Conservation (phyloP, 2,888 invertebrate species). For the Lottia gigantea region DNA sequence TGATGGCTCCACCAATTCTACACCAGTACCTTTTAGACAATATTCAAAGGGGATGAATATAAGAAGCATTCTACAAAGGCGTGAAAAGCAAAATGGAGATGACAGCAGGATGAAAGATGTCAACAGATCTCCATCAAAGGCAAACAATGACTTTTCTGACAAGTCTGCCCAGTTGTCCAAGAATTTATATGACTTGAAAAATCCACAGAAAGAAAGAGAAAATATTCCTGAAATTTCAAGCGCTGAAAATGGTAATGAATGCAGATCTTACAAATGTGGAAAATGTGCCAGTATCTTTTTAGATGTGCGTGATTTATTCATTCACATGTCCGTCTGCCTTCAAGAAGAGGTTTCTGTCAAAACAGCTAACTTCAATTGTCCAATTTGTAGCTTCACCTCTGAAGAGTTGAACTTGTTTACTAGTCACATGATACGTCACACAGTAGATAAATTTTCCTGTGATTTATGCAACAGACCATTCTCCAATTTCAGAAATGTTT, state of each 20-base stretch:
- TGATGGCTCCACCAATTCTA: not conserved
- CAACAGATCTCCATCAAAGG: not conserved
- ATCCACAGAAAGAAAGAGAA: not conserved
- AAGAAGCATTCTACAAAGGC: not conserved
- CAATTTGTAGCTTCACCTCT: constrained; percentile 30
- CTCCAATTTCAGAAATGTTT: constrained; percentile 34
- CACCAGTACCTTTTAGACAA: not conserved
- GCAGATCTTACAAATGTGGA: not conserved
- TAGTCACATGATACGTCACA: constrained; percentile 32
- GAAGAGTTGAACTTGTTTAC: constrained; percentile 33
- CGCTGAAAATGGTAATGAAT: not conserved
- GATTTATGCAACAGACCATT: constrained; percentile 39
- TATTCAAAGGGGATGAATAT: not conserved
- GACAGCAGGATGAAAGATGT: not conserved
- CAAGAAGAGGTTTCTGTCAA: not conserved
- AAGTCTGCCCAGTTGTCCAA: not conserved
- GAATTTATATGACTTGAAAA: not conserved
- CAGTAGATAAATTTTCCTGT: constrained; percentile 34
- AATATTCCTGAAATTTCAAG: not conserved
- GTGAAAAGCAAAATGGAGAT: not conserved
- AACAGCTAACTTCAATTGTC: constrained; percentile 26
- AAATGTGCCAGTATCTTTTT: not conserved
- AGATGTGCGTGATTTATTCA: not conserved
- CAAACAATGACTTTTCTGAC: not conserved
- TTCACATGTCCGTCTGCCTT: constrained; percentile 1